phyloP scores from a whole-genome alignment of 1,140 invertebrate genomes.

The Notospermus geniculatus region DNA sequence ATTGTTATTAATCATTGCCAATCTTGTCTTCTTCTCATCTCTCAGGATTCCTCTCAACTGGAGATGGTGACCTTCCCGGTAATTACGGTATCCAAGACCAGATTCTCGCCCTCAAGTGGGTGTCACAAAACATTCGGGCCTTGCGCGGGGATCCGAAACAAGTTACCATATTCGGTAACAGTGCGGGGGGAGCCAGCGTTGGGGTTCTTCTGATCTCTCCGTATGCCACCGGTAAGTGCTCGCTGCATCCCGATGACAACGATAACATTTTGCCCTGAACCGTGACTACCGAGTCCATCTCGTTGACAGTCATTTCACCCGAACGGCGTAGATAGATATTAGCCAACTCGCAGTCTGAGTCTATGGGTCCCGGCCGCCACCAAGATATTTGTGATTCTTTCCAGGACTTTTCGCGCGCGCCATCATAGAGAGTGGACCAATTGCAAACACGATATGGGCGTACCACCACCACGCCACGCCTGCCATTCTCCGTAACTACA shows the following conservation, averaged over 20 bases:
- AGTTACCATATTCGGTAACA: constrained; percentile 71
- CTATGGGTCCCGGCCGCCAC: no score
- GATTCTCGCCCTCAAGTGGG: constrained; percentile 69
- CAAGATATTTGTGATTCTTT: no score
- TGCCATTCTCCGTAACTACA: background rate
- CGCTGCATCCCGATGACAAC: no score
- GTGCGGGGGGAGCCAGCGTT: constrained; percentile 42
- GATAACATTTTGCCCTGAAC: no score
- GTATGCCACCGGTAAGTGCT: background rate
- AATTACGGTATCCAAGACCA: constrained; percentile 61
- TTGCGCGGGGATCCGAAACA: constrained; percentile 71
- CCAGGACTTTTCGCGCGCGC: constrained; percentile 38
- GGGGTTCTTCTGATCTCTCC: background rate
- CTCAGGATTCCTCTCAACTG: constrained; percentile 29
- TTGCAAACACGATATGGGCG: constrained; percentile 19
- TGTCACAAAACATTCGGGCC: constrained; percentile 66
- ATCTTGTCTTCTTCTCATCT: no score
- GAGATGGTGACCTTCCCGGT: constrained; percentile 35
- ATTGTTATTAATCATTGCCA: no score
- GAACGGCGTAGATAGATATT: no score
- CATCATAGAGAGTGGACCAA: constrained; percentile 18
- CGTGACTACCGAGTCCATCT: no score
- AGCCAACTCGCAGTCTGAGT: no score
- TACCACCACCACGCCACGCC: constrained; percentile 7
- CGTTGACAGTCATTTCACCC: no score